A percentile compares a stretch with the other conserved stretches of the same genome.
Evolutionary conservation across 2,888 invertebrate genomes (phyloP).

Genomic region (Hemaris fuciformis): DNA sequence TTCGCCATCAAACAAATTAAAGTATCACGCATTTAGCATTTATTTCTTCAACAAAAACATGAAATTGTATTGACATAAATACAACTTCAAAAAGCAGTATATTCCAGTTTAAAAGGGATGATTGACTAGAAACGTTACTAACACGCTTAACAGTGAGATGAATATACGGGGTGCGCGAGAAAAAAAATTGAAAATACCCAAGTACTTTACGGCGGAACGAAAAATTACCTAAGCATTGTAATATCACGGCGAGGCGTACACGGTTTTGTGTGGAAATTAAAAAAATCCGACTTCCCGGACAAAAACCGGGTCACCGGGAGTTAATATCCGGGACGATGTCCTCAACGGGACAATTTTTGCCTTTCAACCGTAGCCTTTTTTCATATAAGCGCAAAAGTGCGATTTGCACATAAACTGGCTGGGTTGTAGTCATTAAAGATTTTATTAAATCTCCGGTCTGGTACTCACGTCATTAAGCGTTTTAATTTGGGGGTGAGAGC

Average conservation of each 20-base stretch:
- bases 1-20: too few species aligned
- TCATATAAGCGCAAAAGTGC: conserved; percentile 26
- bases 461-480: neutral
- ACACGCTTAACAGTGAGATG: neutral
- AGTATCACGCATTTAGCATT: neutral
- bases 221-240: conserved; percentile 9
- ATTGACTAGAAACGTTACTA: neutral
- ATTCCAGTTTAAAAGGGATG: neutral
- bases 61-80: neutral
- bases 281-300: conserved; percentile 24
- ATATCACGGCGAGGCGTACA: conserved; percentile 1
- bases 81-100: neutral
- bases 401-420: conserved; percentile 27
- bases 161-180: neutral
- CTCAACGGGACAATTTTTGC: conserved; percentile 23
- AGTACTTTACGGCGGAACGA: neutral
- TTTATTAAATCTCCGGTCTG: conserved; percentile 7
- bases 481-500: neutral
- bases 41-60: neutral
- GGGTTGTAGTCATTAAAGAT: conserved; percentile 3
- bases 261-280: conserved; percentile 24
- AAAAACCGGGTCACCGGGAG: conserved; percentile 26
- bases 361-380: conserved; percentile 27
- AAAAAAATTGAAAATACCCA: neutral
- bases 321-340: conserved; percentile 29